Evolutionary conservation across 2,797 vertebrate genomes (phyloP), one percentile per base, ranked within the genome.

Genomic region (Hafferia zeledoni): DNA sequence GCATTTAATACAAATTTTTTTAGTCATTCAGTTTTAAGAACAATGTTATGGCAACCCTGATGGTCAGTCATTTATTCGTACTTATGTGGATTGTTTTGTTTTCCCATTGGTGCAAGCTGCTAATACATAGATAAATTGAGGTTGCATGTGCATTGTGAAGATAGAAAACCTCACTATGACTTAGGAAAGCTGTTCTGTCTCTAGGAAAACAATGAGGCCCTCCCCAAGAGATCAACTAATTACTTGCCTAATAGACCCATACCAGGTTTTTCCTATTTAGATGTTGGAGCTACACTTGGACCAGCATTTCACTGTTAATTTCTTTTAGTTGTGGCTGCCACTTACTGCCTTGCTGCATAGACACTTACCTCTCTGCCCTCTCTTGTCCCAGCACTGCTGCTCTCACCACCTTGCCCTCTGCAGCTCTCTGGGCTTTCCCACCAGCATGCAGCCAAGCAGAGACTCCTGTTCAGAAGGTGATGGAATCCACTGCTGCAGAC

Each of bases 381-480:
- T 31, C 44, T 35, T 35, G 28, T 27, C 27, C 43, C 30, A 47
- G 67, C 28, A 3, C 5, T 0, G 3, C 74, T 65, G 61, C 49
- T 77, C 31, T 44, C 11, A 5, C 23, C 3, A 4, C 30, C 71
- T 35, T 31, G 16, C 9, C 35, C 24, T 30, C 30, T 2, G 6
- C 64, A 52, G 49, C 53, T n/a, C 37, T 37, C 47, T 9, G n/a
- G 28, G 6, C 22, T 37, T 30, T 53, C 18, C n/a, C 33, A 2
- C 3, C 46, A 25, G 19, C 2, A 0, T 1, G 8, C 30, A 9
- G 4, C 8, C 2, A 4, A 7, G 9, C 35, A 13, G 53, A 33
- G 20, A 30, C 49, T n/a, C 2, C 0, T 3, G 0, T 1, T 39
- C 8, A 3, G 35, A 16, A 27, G 56, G 27, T 1, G 24, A 8